Base-by-base conservation (phyloP, 2,113 vertebrate species). In the Lethenteron camtschaticum region DNA sequence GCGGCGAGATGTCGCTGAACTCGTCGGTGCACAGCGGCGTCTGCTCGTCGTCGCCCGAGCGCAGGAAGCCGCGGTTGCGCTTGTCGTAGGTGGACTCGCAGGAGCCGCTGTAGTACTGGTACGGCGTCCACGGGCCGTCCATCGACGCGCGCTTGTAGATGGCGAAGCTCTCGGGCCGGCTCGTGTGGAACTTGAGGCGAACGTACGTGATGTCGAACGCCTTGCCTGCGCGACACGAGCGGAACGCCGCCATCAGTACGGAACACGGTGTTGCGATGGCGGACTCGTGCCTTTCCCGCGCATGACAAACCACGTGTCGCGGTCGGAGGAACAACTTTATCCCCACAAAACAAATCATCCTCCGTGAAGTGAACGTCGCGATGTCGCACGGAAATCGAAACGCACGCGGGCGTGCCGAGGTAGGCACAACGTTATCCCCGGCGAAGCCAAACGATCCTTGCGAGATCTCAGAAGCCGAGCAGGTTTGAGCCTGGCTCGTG, bases 1-100 rank as follows among this genome's bases (percentile, higher is more conserved):
- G 86, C 0, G 94, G 94, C 5, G 94, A 99, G 74, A 99, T 99
- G 81, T 99, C 90, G 10, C 94, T 99, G 84, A 99, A 96, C 69
- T 99, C 94, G 9, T 95, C 90, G 0, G 94, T 96, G 77, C 94
- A 99, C 72, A 90, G 78, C 0, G 90, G 90, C 76, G 92, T 87
- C 82, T 90, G 88, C 78, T 99, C 94, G 0, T 99, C 87, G 71
- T 85, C 85, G 0, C 89, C 87, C 0, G 88, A 96, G 69, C 86
- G 82, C 78, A 99, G 90, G 78, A 95, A 99, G 72, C 85, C 89
- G 0, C 81, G 82, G 73, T 77, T 86, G 1, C 69, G 3, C 74
- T 92, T 94, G 57, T 57, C 76, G 74, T 95, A 96, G 0, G 92
- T 99, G 74, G 90, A 92, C 80, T 90, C 85, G 0, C 94, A 99